phyloP scores from a whole-genome alignment of 1,140 invertebrate species.

The Atta colombica region DNA sequence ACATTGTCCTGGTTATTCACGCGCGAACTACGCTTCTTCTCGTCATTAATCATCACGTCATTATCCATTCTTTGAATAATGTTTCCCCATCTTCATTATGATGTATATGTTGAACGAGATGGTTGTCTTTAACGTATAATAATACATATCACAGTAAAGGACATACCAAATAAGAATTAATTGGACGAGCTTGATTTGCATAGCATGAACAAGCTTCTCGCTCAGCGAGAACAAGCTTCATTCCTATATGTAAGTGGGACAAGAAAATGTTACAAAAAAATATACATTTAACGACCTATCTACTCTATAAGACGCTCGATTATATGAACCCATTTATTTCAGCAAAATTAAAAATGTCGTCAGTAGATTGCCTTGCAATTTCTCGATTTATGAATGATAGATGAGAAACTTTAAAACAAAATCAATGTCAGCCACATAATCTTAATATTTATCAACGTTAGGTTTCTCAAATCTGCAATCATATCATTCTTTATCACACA shows the following conservation, averaged over 20 bases:
- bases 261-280: conserved; percentile 13
- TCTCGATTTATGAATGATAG: conserved; percentile 29
- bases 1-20: neutral
- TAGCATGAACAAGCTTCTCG: neutral
- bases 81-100: conserved; percentile 14
- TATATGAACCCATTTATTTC: conserved; percentile 36
- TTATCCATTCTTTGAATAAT: conserved; percentile 24
- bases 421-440: conserved; percentile 33
- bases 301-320: neutral
- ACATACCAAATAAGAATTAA: conserved; percentile 45
- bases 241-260: neutral
- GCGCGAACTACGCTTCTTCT: neutral
- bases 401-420: conserved; percentile 39
- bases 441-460: neutral
- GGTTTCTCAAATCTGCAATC: conserved; percentile 6
- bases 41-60: conserved; percentile 35
- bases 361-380: conserved; percentile 36
- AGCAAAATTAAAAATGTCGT: conserved; percentile 30
- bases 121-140: conserved; percentile 30
- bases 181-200: conserved; percentile 42
- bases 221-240: conserved; percentile 11
- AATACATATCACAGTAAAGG: conserved; percentile 24
- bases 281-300: conserved; percentile 28
- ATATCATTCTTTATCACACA: neutral
- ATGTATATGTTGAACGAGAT: neutral